Evolutionary conservation across 2,888 invertebrate species (phyloP).

Genomic region (Trichacis sp.): DNA sequence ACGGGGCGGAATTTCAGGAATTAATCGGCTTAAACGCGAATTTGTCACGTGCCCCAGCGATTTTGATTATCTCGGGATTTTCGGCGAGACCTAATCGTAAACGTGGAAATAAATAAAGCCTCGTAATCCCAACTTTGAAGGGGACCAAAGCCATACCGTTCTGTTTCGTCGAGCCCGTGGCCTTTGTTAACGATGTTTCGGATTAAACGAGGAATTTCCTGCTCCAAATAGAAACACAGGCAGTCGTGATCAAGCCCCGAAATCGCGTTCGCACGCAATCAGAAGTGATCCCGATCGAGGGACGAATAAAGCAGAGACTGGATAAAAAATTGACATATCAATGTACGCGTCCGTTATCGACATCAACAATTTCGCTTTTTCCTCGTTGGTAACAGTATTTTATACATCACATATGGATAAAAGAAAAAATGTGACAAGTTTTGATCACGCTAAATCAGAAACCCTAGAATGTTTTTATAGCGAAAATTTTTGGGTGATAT

Average conservation of each 20-base stretch:
- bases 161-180: slow-evolving; percentile 3
- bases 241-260: slow-evolving; percentile 12
- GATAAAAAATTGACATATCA: too few relatives aligned
- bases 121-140: slow-evolving; percentile 2
- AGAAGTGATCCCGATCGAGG: slow-evolving; percentile 3
- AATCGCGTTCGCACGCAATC: slow-evolving; percentile 16
- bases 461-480: too few relatives aligned
- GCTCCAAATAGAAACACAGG: slow-evolving; percentile 16
- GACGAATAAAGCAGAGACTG: too few relatives aligned
- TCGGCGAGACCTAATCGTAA: slow-evolving; percentile 4
- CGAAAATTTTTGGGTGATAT: too few relatives aligned
- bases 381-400: too few relatives aligned
- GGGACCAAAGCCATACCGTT: not conserved
- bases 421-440: not conserved
- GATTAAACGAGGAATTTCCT: slow-evolving; percentile 31
- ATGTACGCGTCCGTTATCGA: too few relatives aligned
- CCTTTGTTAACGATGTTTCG: slow-evolving; percentile 27
- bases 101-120: slow-evolving; percentile 9
- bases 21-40: slow-evolving; percentile 3
- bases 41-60: not conserved
- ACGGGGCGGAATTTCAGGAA: not conserved
- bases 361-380: too few relatives aligned
- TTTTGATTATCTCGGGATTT: slow-evolving; percentile 6
- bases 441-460: too few relatives aligned
- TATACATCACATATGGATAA: too few relatives aligned